Evolutionary conservation across 1,140 invertebrate genomes (phyloP).

Genomic region (Vanessa tameamea): DNA sequence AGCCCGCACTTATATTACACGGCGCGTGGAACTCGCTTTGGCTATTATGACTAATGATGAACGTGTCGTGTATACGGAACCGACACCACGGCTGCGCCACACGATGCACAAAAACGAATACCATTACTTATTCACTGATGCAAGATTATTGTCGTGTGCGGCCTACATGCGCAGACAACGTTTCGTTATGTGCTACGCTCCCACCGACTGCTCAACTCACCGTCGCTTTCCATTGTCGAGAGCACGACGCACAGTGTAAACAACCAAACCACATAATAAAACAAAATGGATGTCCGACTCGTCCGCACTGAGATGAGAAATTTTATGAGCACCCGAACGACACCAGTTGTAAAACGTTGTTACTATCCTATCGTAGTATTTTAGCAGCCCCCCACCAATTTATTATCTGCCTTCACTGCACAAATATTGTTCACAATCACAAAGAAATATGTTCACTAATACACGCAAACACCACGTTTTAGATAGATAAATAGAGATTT

Average conservation of each 20-base stretch:
- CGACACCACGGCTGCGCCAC: conserved; percentile 62
- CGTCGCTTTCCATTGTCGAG: conserved; percentile 77
- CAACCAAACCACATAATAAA: conserved; percentile 78
- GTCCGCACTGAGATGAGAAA: conserved; percentile 70
- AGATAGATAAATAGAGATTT: conserved; percentile 57
- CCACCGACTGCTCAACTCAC: conserved; percentile 62
- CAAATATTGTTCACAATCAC: conserved; percentile 61
- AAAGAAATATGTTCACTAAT: conserved; percentile 63
- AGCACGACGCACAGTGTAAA: conserved; percentile 72
- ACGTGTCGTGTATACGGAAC: conserved; percentile 29
- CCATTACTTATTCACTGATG: conserved; percentile 75
- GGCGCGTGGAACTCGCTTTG: conserved; percentile 5
- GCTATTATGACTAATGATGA: conserved; percentile 51
- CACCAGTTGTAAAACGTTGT: conserved; percentile 80
- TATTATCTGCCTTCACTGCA: conserved; percentile 75
- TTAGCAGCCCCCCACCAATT: conserved; percentile 76
- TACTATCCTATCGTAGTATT: conserved; percentile 81
- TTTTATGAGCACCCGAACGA: conserved; percentile 66
- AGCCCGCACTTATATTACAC: conserved; percentile 42
- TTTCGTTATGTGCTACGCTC: conserved; percentile 52
- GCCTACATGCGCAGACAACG: conserved; percentile 73
- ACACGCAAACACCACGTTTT: conserved; percentile 53
- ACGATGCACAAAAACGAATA: conserved; percentile 77
- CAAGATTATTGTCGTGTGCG: conserved; percentile 72
- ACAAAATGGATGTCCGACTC: conserved; percentile 79